Evolutionary conservation across 2,797 vertebrate species (phyloP).

Genomic region (Eospalax fontanierii): DNA sequence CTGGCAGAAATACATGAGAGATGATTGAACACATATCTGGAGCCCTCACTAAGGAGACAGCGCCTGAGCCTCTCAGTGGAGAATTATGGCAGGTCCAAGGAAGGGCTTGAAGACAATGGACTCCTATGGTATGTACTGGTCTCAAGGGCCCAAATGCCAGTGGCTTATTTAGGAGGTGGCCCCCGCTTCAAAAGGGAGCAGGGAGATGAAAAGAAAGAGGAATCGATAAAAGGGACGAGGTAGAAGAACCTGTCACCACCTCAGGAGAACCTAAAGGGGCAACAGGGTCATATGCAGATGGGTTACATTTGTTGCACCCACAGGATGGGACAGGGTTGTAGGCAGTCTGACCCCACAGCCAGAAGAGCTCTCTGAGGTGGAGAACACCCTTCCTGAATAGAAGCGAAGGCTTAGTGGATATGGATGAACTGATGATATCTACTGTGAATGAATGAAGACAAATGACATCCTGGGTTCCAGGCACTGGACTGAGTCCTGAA

Average conservation of each 20-base stretch:
- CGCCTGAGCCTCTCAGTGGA: rapidly evolving
- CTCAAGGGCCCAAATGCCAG: neutral
- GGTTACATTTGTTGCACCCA: neutral
- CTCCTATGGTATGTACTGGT: no score
- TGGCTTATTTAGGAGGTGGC: neutral
- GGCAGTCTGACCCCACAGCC: neutral
- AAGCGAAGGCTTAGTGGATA: neutral
- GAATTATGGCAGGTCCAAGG: neutral
- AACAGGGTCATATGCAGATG: rapidly evolving
- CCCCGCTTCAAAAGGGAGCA: neutral
- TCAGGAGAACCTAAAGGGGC: neutral
- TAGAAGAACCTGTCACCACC: no score
- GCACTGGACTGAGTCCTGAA: neutral
- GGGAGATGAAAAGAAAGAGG: neutral
- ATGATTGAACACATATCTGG: rapidly evolving
- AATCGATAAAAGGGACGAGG: neutral
- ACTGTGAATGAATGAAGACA: neutral
- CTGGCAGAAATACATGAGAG: rapidly evolving
- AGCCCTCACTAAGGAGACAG: neutral
- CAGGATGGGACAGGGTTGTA: no score
- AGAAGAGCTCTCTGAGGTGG: neutral
- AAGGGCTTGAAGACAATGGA: neutral
- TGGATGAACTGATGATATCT: neutral
- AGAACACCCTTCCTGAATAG: neutral
- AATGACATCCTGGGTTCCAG: neutral